Percentiles rank a stretch among this genome's conserved stretches.
These are phyloP conservation scores for Leptinotarsa juncta DNA, from an alignment of 2,888 invertebrate genomes.

Conservation along the genomic window DNA sequence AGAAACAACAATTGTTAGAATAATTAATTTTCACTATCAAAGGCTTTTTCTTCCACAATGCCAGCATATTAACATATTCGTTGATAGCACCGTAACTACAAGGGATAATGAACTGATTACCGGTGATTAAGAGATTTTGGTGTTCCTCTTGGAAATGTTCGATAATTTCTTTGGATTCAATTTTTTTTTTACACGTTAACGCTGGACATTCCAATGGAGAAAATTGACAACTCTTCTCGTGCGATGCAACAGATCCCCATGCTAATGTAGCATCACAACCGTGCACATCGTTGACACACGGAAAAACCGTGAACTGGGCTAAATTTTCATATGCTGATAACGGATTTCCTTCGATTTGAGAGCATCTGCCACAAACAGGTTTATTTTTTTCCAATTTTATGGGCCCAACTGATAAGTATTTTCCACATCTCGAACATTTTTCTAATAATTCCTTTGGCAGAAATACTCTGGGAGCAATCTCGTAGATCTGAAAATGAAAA, in stretches of 20 bases:
- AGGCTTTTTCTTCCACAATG: constrained; percentile 14
- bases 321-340: constrained; percentile 13
- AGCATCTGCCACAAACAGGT: constrained; percentile 21
- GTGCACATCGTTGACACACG: constrained; percentile 1
- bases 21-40: constrained; percentile 10
- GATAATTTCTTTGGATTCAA: neutral
- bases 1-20: neutral
- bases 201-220: constrained; percentile 7
- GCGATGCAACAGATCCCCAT: constrained; percentile 13
- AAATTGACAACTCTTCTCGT: constrained; percentile 20
- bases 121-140: neutral
- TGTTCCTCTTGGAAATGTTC: constrained; percentile 7
- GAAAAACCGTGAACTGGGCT: constrained; percentile 18
- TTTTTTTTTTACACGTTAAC: constrained; percentile 2
- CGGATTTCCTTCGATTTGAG: neutral
- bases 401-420: constrained; percentile 19
- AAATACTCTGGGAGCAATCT: neutral
- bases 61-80: constrained; percentile 7
- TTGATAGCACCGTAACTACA: neutral
- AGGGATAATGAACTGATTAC: neutral
- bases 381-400: constrained; percentile 2
- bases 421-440: constrained; percentile 8
- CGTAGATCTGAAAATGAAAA: too few relatives aligned
- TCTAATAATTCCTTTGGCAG: constrained; percentile 8
- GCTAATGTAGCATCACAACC: constrained; percentile 18